A percentile compares a stretch with the other conserved stretches of the same genome.
phyloP scores from a whole-genome alignment of 2,888 invertebrate species.

The Cerceris rybyensis region DNA sequence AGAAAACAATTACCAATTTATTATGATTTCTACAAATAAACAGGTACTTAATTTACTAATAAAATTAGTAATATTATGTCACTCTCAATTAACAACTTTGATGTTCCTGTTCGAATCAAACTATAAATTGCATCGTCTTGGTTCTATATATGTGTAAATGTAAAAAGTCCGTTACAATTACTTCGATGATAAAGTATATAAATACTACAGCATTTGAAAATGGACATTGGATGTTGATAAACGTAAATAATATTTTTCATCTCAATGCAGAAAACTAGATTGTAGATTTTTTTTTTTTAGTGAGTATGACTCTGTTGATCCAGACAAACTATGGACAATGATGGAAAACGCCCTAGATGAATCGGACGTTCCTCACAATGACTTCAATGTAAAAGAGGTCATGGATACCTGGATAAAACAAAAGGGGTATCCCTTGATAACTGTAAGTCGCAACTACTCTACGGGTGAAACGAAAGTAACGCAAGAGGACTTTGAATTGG shows the following conservation, averaged over 20 bases:
- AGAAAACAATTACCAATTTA: no score
- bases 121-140: no score
- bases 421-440: constrained; percentile 86
- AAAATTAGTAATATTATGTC: no score
- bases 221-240: not conserved
- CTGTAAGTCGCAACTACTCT: constrained; percentile 82
- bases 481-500: constrained; percentile 77
- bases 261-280: not conserved
- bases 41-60: no score
- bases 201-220: no score
- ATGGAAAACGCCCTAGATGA: constrained; percentile 47
- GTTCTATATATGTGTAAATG: no score
- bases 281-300: constrained; percentile 36
- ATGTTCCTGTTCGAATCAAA: no score
- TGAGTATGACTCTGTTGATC: constrained; percentile 77
- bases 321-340: constrained; percentile 82
- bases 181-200: no score
- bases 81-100: no score
- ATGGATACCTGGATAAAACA: constrained; percentile 86
- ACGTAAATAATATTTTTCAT: not conserved
- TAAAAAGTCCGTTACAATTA: no score
- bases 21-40: no score
- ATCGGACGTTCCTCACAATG: constrained; percentile 62
- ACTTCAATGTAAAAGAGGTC: constrained; percentile 77
- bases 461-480: constrained; percentile 81